Percentiles rank a stretch among this genome's conserved stretches.
Conservation (phyloP, 2,113 vertebrate species). For the Cyprinodon tularosa region DNA sequence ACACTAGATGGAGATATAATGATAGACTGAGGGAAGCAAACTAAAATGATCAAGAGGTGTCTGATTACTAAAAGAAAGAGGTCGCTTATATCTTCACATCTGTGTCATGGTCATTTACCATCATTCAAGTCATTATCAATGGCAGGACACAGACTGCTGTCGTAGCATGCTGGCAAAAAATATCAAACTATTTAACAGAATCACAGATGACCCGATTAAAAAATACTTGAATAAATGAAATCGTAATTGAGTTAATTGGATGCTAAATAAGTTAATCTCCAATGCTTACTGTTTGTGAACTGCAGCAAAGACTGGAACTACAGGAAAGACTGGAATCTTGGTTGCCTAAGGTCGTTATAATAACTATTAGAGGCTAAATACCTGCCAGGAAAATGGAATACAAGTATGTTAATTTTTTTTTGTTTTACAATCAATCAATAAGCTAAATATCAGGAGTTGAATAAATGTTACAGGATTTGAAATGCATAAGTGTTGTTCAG, state of each 20-base stretch:
- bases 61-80: background rate
- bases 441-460: background rate
- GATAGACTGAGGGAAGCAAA: background rate
- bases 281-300: background rate
- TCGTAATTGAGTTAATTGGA: no score
- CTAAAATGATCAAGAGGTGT: background rate
- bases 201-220: background rate
- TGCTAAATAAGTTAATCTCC: background rate
- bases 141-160: no score
- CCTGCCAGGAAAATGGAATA: background rate
- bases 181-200: background rate
- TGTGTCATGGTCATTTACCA: background rate
- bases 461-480: no score
- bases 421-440: background rate
- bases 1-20: conserved; percentile 10
- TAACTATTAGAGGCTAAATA: no score
- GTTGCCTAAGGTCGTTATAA: background rate
- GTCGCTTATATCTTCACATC: background rate
- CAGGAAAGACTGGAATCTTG: background rate
- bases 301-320: background rate
- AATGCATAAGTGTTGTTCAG: no score
- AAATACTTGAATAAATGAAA: no score
- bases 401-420: background rate
- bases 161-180: no score
- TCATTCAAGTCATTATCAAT: background rate